Percentiles rank a stretch among this genome's conserved stretches.
phyloP scores from a whole-genome alignment of 2,797 vertebrate species.

The Nannoperca obscura region DNA sequence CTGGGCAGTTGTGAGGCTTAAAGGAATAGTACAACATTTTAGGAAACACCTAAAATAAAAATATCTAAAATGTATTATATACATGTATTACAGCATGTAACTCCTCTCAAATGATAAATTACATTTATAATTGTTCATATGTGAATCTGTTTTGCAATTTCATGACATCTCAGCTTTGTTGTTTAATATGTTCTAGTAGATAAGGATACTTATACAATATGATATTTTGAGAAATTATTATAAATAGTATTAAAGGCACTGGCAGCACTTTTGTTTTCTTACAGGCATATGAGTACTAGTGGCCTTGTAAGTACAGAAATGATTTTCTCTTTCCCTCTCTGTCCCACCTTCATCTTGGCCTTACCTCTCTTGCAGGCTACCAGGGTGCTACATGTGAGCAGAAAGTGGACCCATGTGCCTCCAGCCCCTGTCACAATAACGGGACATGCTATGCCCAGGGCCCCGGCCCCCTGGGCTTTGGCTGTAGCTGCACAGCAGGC shows the following conservation, averaged over 20 bases:
- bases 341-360: not conserved
- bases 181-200: not conserved
- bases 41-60: not conserved
- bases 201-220: not conserved
- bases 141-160: no score
- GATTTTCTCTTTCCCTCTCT: not conserved
- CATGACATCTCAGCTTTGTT: not conserved
- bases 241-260: not conserved
- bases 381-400: slow-evolving; percentile 91
- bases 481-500: slow-evolving; percentile 92
- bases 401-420: slow-evolving; percentile 92
- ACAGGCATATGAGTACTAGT: not conserved
- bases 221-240: not conserved
- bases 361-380: slow-evolving; percentile 85
- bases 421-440: slow-evolving; percentile 95
- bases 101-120: no score
- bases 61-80: no score
- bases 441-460: slow-evolving; percentile 91
- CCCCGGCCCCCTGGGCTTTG: slow-evolving; percentile 85
- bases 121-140: not conserved
- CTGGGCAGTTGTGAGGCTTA: not conserved
- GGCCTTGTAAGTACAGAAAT: not conserved
- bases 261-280: no score
- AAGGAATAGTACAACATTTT: not conserved
- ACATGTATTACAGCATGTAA: not conserved